Evolutionary conservation across 2,113 vertebrate genomes (phyloP).

Genomic region (cattle (Bos taurus)): DNA sequence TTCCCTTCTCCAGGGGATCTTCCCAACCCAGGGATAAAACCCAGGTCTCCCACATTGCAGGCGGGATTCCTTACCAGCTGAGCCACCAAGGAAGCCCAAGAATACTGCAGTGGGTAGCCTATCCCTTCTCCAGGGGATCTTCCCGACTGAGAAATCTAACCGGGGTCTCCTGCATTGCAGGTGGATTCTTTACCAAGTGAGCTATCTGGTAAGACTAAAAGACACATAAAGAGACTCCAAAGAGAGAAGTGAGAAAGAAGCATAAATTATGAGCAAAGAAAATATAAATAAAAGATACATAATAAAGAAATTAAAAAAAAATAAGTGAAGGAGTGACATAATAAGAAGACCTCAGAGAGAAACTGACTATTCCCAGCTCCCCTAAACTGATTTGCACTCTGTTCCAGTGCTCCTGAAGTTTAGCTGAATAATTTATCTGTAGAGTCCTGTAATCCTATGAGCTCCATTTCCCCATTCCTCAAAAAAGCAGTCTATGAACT

Average conservation of each 20-base stretch:
- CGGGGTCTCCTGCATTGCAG: rapidly evolving
- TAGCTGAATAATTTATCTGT: neutral
- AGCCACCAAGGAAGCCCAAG: neutral
- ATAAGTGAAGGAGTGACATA: neutral
- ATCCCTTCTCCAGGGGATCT: neutral
- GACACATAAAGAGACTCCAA: neutral
- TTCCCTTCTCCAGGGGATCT: neutral
- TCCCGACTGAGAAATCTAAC: neutral
- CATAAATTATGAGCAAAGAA: neutral
- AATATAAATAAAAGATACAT: neutral
- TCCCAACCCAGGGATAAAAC: neutral
- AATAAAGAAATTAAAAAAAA: neutral
- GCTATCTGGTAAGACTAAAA: neutral
- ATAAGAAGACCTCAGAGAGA: neutral
- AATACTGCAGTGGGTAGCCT: neutral
- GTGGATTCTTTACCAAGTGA: neutral
- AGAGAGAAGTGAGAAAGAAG: neutral
- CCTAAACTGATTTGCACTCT: neutral
- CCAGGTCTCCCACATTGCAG: neutral
- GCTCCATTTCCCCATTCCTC: neutral
- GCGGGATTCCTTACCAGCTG: neutral
- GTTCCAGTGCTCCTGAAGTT: neutral
- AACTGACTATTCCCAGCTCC: neutral
- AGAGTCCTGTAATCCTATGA: neutral
- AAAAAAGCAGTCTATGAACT: neutral